Evolutionary conservation across 2,888 invertebrate genomes (phyloP), one percentile per base, ranked within the genome.

Genomic region (Drosophila conformis): DNA sequence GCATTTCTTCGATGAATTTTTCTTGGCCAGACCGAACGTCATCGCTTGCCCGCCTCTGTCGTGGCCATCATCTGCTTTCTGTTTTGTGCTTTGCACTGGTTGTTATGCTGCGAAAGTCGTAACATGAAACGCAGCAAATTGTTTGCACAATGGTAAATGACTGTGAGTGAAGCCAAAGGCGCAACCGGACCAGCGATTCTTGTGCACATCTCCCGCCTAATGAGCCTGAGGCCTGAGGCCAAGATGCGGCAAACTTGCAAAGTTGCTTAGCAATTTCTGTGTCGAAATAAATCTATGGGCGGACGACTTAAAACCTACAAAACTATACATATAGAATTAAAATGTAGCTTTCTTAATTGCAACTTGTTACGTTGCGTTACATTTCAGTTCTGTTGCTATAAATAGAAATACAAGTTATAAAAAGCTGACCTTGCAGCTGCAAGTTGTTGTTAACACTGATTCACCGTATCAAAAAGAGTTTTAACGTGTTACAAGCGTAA

Each of bases 1-100:
- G 90, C 88, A 86, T 89, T 87, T 86, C 89, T 86, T 86, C 89
- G 87, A 80, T 84, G 85, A 68, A 83, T 82, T 78, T 84, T 71
- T 61, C 64, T 63, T 65, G 61, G 42, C 57, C 71, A 53, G 62
- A 33, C 63, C 59, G 36, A 48, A 66, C 69, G 68, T 59, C 73
- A 71, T 78, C 63, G 69, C 46, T 57, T 27, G 27, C 56, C 27
- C 27, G 51, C 58, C 51, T 69, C 52, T 25, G 61, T 69, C 75
- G 66, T 40, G 59, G 72, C 67, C 87, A 72, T 75, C 89, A 81
- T 83, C 69, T 68, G 61, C 67, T 67, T 59, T 66, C 35, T 69
- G 59, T 29, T 68, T 67, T 69, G 58, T 52, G 61, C 54, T 49
- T 62, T 72, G 76, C 68, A 70, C 66, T 76, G 61, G 66, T 72